phyloP scores from a whole-genome alignment of 2,113 vertebrate species.

The Nyctibius bracteatus region DNA sequence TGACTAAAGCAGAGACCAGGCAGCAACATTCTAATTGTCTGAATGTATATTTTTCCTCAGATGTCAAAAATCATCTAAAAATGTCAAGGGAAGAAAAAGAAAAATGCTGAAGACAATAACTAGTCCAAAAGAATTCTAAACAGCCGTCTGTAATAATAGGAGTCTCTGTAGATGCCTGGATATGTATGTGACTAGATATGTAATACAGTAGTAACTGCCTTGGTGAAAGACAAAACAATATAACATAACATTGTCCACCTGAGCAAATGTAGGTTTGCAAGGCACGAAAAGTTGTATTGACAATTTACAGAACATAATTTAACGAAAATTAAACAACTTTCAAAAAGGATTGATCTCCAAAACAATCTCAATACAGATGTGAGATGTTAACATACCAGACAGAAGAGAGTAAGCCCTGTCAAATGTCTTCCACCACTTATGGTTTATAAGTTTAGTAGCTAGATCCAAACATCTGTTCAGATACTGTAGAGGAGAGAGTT shows the following conservation, averaged over 20 bases:
- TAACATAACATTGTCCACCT: background rate
- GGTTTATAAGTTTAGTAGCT: background rate
- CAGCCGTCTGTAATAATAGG: background rate
- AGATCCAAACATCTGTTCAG: background rate
- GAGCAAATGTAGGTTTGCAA: background rate
- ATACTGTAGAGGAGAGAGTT: background rate
- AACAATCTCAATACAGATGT: background rate
- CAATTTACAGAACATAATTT: background rate
- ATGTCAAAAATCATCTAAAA: constrained; percentile 30
- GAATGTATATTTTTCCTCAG: background rate
- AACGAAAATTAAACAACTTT: background rate
- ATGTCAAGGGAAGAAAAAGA: background rate
- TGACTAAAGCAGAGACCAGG: background rate
- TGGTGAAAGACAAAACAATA: background rate
- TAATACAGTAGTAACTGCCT: background rate
- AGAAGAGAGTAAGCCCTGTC: background rate
- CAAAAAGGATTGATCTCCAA: background rate
- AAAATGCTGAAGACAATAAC: background rate
- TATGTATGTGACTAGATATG: background rate
- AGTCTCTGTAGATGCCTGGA: background rate
- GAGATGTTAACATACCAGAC: background rate
- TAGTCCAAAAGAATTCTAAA: constrained; percentile 1
- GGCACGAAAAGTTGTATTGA: background rate
- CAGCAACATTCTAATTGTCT: background rate
- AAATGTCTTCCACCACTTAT: background rate